Evolutionary conservation across 2,888 invertebrate genomes (phyloP).

Genomic region (Aproaerema taeniolella): DNA sequence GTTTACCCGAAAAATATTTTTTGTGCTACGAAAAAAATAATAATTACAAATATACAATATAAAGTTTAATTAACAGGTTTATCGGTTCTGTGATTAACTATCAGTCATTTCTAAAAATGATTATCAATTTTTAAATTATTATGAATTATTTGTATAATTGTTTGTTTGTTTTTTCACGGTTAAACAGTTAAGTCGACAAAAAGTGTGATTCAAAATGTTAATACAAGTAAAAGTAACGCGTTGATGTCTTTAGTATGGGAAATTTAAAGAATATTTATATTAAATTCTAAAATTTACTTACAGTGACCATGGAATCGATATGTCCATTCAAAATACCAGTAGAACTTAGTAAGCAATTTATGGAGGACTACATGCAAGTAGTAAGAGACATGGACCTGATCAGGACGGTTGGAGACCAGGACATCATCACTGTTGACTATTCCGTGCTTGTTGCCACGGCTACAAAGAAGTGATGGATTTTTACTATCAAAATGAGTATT

Average conservation of each 20-base stretch:
- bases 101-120: too few species aligned
- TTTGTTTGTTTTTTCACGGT: background rate
- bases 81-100: too few species aligned
- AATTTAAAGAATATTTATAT: background rate
- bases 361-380: conserved; percentile 2
- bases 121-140: too few species aligned
- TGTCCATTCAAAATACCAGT: conserved; percentile 2
- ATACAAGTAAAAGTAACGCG: background rate
- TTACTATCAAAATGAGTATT: background rate
- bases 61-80: too few species aligned
- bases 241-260: background rate
- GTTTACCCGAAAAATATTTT: too few species aligned
- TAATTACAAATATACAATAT: too few species aligned
- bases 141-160: too few species aligned
- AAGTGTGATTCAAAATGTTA: background rate
- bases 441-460: background rate
- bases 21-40: too few species aligned
- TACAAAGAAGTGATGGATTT: background rate
- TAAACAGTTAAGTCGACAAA: background rate
- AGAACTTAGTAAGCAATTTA: background rate
- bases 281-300: background rate
- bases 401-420: background rate
- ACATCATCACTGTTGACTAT: conserved; percentile 1
- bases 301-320: conserved; percentile 4
- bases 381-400: background rate